Evolutionary conservation across 2,113 vertebrate species (phyloP).

Genomic region (Mixornis gularis): DNA sequence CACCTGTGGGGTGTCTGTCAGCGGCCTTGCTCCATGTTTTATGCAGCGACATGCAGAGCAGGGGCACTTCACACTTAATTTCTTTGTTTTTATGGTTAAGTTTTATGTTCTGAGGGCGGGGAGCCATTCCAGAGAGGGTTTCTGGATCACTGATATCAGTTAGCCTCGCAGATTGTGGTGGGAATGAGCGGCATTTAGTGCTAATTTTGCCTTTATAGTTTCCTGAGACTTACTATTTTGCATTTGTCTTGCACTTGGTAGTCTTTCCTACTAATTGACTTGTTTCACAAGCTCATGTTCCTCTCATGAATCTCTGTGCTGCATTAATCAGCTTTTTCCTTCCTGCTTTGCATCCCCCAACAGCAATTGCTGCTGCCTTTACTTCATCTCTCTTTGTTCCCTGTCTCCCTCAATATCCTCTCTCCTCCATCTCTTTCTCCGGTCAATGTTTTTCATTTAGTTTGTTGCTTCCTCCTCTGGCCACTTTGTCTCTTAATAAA

Average conservation of each 20-base stretch:
- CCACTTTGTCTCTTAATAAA: neutral
- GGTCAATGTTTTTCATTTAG: conserved; percentile 23
- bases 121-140: neutral
- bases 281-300: neutral
- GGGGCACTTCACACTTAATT: neutral
- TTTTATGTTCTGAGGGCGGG: neutral
- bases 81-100: neutral
- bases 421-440: neutral
- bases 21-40: neutral
- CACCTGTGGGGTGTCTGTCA: neutral
- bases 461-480: neutral
- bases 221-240: neutral
- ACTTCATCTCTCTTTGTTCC: conserved; percentile 9
- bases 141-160: neutral
- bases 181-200: neutral
- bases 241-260: neutral
- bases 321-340: neutral
- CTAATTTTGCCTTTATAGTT: neutral
- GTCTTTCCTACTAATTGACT: neutral
- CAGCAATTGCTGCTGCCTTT: neutral
- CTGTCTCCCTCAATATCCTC: neutral
- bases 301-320: neutral
- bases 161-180: neutral
- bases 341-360: neutral
- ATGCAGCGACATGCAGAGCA: neutral